Conservation (phyloP, 1,140 invertebrate species). For the Papilio helenus region DNA sequence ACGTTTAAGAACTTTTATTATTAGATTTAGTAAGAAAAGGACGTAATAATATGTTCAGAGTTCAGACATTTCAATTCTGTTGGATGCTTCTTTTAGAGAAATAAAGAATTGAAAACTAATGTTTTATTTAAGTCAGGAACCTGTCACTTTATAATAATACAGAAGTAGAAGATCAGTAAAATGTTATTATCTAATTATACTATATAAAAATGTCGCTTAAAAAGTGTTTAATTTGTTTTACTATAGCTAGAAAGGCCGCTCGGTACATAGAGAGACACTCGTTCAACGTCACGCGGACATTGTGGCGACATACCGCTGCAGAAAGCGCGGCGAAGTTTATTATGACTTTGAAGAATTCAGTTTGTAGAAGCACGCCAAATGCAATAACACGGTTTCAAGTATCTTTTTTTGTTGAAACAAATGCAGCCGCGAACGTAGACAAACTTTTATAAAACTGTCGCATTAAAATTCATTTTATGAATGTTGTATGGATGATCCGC, state of each 20-base stretch:
- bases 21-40: not conserved
- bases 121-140: no score
- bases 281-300: not conserved
- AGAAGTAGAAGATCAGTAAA: no score
- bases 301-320: not conserved
- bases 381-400: not conserved
- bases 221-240: no score
- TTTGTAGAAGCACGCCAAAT: not conserved
- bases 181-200: no score
- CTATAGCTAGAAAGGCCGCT: no score
- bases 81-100: not conserved
- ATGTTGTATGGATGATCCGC: no score
- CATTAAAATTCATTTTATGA: no score
- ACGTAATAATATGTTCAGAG: not conserved
- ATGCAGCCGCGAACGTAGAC: not conserved
- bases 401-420: not conserved
- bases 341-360: conserved; percentile 8
- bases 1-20: not conserved
- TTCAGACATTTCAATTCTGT: not conserved
- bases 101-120: not conserved
- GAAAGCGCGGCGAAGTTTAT: conserved; percentile 1
- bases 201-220: no score
- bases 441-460: no score
- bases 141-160: no score
- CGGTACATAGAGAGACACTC: not conserved